A percentile compares a stretch with the other conserved stretches of the same genome.
These are phyloP conservation scores for Lochmaea capreae DNA, from an alignment of 2,888 invertebrate genomes.

Conservation along the genomic window DNA sequence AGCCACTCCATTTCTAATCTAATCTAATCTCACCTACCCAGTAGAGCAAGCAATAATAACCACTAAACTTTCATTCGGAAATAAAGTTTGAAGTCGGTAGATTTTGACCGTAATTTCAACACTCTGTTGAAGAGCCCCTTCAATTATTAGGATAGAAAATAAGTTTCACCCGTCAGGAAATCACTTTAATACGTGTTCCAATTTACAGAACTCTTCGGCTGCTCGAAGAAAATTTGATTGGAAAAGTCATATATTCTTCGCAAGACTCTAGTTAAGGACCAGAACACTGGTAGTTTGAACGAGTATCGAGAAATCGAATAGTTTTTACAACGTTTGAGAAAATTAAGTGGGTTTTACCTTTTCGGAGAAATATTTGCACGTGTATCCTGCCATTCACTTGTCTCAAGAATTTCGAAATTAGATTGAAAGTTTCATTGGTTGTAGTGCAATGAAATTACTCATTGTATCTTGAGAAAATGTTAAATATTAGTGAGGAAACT, in stretches of 20 bases:
- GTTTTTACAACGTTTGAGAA: constrained; percentile 2
- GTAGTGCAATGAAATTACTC: neutral
- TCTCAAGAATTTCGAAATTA: neutral
- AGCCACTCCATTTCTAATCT: too few species aligned
- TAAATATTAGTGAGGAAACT: neutral
- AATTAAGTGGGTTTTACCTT: constrained; percentile 2
- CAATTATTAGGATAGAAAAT: constrained; percentile 27
- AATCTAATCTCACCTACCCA: too few species aligned
- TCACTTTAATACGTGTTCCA: constrained; percentile 36
- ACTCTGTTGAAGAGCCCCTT: constrained; percentile 25
- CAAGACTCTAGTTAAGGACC: neutral
- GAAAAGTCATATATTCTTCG: constrained; percentile 20
- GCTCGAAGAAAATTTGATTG: constrained; percentile 26
- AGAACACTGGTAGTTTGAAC: constrained; percentile 4
- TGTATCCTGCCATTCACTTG: neutral
- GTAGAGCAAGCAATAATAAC: neutral
- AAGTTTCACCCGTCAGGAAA: constrained; percentile 30
- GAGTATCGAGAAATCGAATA: constrained; percentile 4
- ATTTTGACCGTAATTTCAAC: constrained; percentile 30
- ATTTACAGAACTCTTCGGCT: constrained; percentile 19
- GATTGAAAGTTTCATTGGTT: neutral
- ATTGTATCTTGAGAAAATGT: neutral
- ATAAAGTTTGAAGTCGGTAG: constrained; percentile 20
- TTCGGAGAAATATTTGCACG: neutral
- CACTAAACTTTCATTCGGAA: neutral